These are phyloP conservation scores for Hypothenemus hampei DNA, from an alignment of 1,140 invertebrate genomes.

Conservation along the genomic window DNA sequence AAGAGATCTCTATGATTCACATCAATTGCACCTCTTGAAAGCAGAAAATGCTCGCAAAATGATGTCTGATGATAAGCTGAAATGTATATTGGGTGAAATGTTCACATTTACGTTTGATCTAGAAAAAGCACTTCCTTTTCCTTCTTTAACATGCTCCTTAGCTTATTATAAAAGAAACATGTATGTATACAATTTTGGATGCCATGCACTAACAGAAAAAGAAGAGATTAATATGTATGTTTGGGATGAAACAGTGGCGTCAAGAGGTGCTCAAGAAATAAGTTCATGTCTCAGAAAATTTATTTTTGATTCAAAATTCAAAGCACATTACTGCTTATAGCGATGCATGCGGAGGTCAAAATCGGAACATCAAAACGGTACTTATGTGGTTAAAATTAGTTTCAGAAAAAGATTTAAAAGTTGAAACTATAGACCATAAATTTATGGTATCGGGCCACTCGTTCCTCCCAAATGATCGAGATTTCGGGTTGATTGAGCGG, in stretches of 20 bases:
- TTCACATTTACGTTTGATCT: no score
- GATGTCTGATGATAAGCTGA: not conserved
- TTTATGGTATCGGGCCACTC: slow-evolving; percentile 15
- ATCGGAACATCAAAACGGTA: slow-evolving; percentile 13
- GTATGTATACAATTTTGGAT: slow-evolving; percentile 19
- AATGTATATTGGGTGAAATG: no score
- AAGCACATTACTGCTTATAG: slow-evolving; percentile 8
- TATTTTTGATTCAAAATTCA: not conserved
- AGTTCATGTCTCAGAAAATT: slow-evolving; percentile 13
- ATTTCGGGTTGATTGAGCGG: slow-evolving; percentile 14
- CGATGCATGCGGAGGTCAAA: slow-evolving; percentile 18
- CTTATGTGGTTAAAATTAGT: not conserved
- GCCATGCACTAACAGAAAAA: slow-evolving; percentile 5
- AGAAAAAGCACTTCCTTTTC: slow-evolving; percentile 18
- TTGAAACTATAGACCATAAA: slow-evolving; percentile 11
- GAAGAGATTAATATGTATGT: slow-evolving; percentile 8
- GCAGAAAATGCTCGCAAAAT: slow-evolving; percentile 12
- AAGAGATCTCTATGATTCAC: not conserved
- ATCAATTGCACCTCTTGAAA: slow-evolving; percentile 2
- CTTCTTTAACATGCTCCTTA: slow-evolving; percentile 4
- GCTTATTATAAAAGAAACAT: slow-evolving; percentile 23
- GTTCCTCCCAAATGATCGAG: slow-evolving; percentile 14
- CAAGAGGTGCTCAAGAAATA: slow-evolving; percentile 21
- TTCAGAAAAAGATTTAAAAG: not conserved
- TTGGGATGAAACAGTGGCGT: slow-evolving; percentile 12